Evolutionary conservation across 2,113 vertebrate species (phyloP).

Genomic region (Hemibagrus wyckioides): DNA sequence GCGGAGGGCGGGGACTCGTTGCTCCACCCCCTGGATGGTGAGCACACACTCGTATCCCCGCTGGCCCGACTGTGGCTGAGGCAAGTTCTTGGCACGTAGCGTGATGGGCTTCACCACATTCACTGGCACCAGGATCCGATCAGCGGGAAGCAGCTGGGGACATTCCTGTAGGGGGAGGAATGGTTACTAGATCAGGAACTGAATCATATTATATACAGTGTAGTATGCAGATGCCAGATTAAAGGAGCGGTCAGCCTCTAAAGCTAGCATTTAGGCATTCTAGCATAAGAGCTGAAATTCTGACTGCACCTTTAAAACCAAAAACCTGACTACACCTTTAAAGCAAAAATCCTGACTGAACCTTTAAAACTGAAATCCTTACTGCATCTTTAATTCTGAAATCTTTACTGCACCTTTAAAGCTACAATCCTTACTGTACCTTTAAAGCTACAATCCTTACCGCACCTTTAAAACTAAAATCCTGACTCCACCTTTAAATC

Average conservation of each 20-base stretch:
- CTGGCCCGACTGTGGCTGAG: slow-evolving; percentile 97
- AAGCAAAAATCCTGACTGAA: too few relatives aligned
- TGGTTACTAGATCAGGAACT: neutral
- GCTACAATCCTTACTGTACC: neutral
- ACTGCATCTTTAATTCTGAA: neutral
- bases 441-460: neutral
- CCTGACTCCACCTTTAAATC: neutral
- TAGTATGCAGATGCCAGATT: neutral
- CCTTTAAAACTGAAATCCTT: neutral
- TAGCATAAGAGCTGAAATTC: neutral
- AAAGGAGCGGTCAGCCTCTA: neutral
- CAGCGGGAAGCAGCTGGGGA: slow-evolving; percentile 89
- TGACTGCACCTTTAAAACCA: neutral
- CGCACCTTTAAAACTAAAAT: neutral
- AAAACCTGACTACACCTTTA: too few relatives aligned
- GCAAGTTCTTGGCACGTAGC: slow-evolving; percentile 92
- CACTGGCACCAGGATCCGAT: slow-evolving; percentile 92
- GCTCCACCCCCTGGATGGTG: slow-evolving; percentile 88
- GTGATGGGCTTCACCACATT: slow-evolving; percentile 96
- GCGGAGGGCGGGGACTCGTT: slow-evolving; percentile 89
- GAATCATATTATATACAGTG: neutral
- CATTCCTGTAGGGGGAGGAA: slow-evolving; percentile 78
- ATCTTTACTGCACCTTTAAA: neutral
- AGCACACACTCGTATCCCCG: slow-evolving; percentile 93
- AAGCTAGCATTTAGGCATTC: neutral